Base-by-base conservation (phyloP, 2,113 vertebrate species). In the Nyctibius bracteatus region DNA sequence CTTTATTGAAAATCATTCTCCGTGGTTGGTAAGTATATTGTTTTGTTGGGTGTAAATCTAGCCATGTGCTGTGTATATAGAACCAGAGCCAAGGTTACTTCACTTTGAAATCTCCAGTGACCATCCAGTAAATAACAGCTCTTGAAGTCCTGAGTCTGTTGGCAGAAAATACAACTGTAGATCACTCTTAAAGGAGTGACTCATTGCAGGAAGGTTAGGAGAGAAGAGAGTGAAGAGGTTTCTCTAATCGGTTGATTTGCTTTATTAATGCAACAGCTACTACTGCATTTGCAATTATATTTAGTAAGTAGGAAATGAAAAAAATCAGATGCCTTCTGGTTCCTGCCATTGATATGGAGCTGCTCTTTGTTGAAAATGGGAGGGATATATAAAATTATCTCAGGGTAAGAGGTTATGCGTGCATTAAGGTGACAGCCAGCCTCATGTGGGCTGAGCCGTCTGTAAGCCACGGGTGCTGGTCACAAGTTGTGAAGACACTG, bases 21-120 rank as follows among this genome's bases (percentile, higher is more conserved):
- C 20, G 68, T 47, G 52, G 11, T 28, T 43, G 67, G 65, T 51
- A n/a, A 84, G 54, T 67, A 33, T 72, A 49, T 68, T 91, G 65
- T 91, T 93, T 77, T 44, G 61, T 11, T 19, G 37, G 31, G 35
- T 81, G 84, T 91, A 79, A 87, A 89, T 92, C 73, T 25, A 33
- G 61, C 35, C 39, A 1, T 13, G 84, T 78, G n/a, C 51, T 74
- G 59, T 80, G 86, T 2, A 1, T 25, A 9, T 2, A 37, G 77
- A 79, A 86, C 59, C 57, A 28, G 54, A 94, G 86, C 88, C 86
- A 80, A 84, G 86, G 88, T 71, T 94, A 33, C 81, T 79, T 96
- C 88, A 68, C 57, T 79, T 93, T 46, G 88, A 84, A 92, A 94
- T 95, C 94, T 94, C 86, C 61, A 59, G 86, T 92, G 92, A 89